phyloP scores from a whole-genome alignment of 1,140 invertebrate species.

The Sogatella furcifera region DNA sequence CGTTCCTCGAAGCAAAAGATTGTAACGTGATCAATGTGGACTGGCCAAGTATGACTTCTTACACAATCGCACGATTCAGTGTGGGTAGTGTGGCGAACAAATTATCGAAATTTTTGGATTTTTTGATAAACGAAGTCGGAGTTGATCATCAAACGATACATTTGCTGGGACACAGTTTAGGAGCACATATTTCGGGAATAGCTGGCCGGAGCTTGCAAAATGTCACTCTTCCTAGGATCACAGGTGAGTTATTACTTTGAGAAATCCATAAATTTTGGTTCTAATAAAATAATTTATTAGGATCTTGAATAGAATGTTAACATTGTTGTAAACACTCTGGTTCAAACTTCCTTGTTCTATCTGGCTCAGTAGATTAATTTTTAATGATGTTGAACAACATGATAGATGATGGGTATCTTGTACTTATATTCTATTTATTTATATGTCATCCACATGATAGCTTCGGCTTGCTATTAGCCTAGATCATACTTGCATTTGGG shows the following conservation, averaged over 20 bases:
- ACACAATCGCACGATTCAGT: not conserved
- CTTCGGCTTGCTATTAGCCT: no score
- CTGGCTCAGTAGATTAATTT: no score
- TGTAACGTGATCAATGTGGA: not conserved
- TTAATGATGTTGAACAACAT: no score
- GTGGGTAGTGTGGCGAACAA: constrained; percentile 16
- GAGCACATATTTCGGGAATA: constrained; percentile 71
- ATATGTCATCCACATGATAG: no score
- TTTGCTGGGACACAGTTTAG: constrained; percentile 61
- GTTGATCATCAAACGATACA: not conserved
- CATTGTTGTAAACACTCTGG: no score
- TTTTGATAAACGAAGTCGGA: constrained; percentile 5
- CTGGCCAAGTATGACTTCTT: not conserved
- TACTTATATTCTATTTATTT: no score
- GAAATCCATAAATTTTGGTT: no score
- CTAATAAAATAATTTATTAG: no score
- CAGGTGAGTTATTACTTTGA: constrained; percentile 33
- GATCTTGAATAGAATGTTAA: no score
- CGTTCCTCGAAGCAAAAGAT: not conserved
- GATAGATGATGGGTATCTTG: no score
- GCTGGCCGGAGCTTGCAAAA: constrained; percentile 47
- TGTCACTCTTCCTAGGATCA: constrained; percentile 43
- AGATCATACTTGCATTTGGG: no score
- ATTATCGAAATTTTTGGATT: constrained; percentile 14
- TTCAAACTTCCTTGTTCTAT: no score